Evolutionary conservation across 2,113 vertebrate genomes (phyloP).

Genomic region (Egretta garzetta): DNA sequence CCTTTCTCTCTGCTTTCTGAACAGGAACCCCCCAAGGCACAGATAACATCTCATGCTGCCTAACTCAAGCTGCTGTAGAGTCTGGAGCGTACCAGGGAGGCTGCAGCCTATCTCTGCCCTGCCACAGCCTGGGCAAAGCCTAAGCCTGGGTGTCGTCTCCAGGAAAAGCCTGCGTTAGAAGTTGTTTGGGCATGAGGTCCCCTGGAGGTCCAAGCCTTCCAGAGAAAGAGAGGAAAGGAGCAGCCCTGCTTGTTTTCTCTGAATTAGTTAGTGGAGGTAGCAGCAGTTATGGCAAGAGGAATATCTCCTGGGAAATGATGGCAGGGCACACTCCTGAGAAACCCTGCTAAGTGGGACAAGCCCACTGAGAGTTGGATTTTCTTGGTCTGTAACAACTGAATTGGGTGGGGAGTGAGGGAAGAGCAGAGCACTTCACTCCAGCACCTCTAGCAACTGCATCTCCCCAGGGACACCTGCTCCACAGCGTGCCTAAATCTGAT

Average conservation of each 20-base stretch:
- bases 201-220: not conserved
- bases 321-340: not conserved
- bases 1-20: not conserved
- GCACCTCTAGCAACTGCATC: not conserved
- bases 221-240: not conserved
- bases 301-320: not conserved
- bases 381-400: not conserved
- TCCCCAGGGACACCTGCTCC: not conserved
- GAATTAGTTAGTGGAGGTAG: not conserved
- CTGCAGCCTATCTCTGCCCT: not conserved
- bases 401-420: not conserved
- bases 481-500: not conserved
- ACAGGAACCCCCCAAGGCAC: accelerated
- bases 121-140: not conserved
- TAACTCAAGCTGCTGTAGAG: not conserved
- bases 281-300: not conserved
- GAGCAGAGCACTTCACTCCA: not conserved
- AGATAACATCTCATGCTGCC: not conserved
- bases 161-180: not conserved
- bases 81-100: not conserved
- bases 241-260: not conserved
- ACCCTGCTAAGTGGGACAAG: not conserved
- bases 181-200: not conserved
- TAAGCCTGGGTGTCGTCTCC: not conserved
- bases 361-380: not conserved